These are phyloP conservation scores for Troides aeacus DNA, from an alignment of 2,888 invertebrate species.

Conservation along the genomic window DNA sequence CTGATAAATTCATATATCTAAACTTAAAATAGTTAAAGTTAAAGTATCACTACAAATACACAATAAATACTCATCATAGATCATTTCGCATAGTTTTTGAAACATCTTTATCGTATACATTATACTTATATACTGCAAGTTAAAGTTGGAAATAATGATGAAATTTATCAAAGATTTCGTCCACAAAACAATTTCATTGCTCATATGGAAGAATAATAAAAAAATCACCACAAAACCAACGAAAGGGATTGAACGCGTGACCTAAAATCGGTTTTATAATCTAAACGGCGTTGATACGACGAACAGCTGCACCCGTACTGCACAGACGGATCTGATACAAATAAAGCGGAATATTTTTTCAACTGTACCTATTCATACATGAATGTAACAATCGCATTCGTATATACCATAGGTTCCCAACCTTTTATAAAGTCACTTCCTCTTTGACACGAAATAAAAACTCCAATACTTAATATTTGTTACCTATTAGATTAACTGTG, in stretches of 20 bases:
- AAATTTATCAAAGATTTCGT: neutral
- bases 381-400: neutral
- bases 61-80: too few species aligned
- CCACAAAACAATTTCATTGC: neutral
- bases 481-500: too few species aligned
- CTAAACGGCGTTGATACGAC: neutral
- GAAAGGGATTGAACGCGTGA: constrained; percentile 11
- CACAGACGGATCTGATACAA: neutral
- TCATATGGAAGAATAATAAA: neutral
- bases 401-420: too few species aligned
- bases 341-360: neutral
- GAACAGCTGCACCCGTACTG: neutral
- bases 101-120: too few species aligned
- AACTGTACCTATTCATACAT: neutral
- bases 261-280: constrained; percentile 7
- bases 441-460: too few species aligned
- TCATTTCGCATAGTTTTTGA: too few species aligned
- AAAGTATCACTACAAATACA: too few species aligned
- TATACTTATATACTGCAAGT: too few species aligned
- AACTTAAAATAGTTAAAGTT: too few species aligned
- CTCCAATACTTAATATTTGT: too few species aligned
- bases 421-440: too few species aligned
- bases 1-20: too few species aligned
- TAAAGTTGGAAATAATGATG: neutral
- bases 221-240: constrained; percentile 1